A percentile compares a stretch with the other conserved stretches of the same genome.
Conservation (phyloP, 2,113 vertebrate species). For the Canis aureus region DNA sequence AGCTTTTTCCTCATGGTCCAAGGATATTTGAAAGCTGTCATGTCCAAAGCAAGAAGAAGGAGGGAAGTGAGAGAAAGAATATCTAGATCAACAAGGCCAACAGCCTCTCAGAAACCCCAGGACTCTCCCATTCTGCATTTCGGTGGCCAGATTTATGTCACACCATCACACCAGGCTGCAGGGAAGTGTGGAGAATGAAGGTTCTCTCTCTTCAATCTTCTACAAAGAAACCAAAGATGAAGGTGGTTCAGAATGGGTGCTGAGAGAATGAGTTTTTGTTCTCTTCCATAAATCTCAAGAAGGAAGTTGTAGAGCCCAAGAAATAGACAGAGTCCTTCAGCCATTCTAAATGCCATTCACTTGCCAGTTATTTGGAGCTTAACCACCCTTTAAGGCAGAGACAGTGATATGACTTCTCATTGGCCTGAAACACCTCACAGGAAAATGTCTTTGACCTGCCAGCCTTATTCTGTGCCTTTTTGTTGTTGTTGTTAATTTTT, state of each 20-base stretch:
- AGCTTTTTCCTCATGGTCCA: background rate
- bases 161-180: accelerated
- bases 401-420: background rate
- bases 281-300: background rate
- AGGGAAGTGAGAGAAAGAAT: accelerated
- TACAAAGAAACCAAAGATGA: background rate
- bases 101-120: no score
- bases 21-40: background rate
- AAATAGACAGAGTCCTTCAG: background rate
- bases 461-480: no score
- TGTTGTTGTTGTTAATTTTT: background rate
- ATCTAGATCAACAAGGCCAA: no score
- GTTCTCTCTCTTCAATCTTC: background rate
- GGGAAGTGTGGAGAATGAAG: background rate
- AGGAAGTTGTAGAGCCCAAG: background rate
- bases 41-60: background rate
- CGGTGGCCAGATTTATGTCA: no score
- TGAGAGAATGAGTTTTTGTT: background rate
- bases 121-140: no score
- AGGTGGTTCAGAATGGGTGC: background rate
- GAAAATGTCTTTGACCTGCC: background rate
- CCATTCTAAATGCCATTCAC: background rate
- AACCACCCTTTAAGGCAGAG: background rate
- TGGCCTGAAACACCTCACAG: background rate
- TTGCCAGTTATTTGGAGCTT: accelerated